Base-by-base conservation (phyloP, 2,888 invertebrate species). In the Acanthococcus lagerstroemiae region DNA sequence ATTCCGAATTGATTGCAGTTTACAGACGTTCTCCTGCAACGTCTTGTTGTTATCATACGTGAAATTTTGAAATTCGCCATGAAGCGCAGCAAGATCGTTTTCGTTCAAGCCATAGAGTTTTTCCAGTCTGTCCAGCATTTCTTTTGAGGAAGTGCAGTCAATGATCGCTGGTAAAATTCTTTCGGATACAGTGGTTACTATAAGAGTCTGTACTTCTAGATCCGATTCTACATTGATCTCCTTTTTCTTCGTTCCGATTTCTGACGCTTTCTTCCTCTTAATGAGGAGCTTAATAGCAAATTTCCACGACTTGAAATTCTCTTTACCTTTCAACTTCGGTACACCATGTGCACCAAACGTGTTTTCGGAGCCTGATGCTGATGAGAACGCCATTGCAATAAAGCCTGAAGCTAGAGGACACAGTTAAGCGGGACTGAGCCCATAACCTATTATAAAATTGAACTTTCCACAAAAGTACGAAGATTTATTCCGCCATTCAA, bases 251-350 rank as follows among this genome's bases (percentile, higher is more conserved):
- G 9, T 17, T 9, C 7, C 9, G 5, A 6, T 17, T n/a, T n/a
- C n/a, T 52, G n/a, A n/a, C 6, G 17, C n/a, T 17, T 48, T 48
- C n/a, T 48, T 17, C 6, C 19, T 48, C 19, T 48, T 48, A 6
- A 48, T 48, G 5, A 48, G 6, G 6, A 48, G 17, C 12, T 48
- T 7, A n/a, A 48, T 48, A 17, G n/a, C 6, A 48, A 48, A 48
- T 6, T 17, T 7, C 48, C n/a, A 48, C 17, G 6, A 5, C 6
- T 7, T 17, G n/a, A n/a, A 48, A 48, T 48, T 48, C 17, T 7
- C 9, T 48, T 48, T 48, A 48, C 48, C 48, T 17, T 7, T 48
- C 48, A 48, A 54, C 54, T 24, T 56, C n/a, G n/a, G n/a, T n/a
- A n/a, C n/a, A n/a, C 7, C 15, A 9, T 37, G 37, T 37, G 37